These are phyloP conservation scores for Aegithalos caudatus DNA, from an alignment of 2,113 vertebrate species.

Conservation along the genomic window DNA sequence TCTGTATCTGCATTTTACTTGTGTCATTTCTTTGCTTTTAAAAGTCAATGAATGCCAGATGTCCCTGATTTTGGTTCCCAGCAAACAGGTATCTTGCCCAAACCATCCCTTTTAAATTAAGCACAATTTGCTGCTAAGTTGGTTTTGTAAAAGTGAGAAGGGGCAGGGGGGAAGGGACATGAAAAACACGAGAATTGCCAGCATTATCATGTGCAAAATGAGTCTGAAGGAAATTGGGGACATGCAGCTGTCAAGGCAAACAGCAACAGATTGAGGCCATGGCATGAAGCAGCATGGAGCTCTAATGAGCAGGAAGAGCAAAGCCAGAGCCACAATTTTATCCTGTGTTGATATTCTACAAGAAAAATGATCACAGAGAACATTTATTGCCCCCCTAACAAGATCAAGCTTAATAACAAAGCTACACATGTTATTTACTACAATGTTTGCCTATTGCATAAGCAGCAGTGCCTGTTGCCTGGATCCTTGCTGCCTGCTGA, in stretches of 20 bases:
- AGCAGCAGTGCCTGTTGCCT: constrained; percentile 15
- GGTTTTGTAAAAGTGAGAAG: constrained; percentile 1
- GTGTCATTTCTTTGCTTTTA: constrained; percentile 44
- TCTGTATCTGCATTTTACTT: constrained; percentile 26
- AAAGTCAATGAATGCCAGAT: constrained; percentile 56
- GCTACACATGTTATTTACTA: constrained; percentile 52
- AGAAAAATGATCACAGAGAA: constrained; percentile 57
- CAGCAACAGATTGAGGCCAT: constrained; percentile 41
- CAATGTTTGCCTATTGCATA: constrained; percentile 14
- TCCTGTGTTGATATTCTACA: constrained; percentile 58
- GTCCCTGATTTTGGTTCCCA: background rate
- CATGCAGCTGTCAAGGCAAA: constrained; percentile 48
- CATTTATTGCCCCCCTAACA: constrained; percentile 35
- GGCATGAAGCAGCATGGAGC: constrained; percentile 30
- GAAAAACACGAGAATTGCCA: background rate
- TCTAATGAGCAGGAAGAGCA: constrained; percentile 39
- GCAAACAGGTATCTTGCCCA: constrained; percentile 43
- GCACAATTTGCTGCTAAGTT: background rate
- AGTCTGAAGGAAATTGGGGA: constrained; percentile 26
- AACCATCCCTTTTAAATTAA: constrained; percentile 20
- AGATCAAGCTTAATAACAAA: constrained; percentile 44
- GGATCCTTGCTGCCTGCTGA: background rate
- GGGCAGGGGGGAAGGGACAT: background rate
- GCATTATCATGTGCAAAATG: background rate
- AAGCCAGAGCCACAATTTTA: constrained; percentile 54